A percentile compares a stretch with the other conserved stretches of the same genome.
Evolutionary conservation across 2,113 vertebrate species (phyloP).

Genomic region (Heterotilapia buettikoferi): DNA sequence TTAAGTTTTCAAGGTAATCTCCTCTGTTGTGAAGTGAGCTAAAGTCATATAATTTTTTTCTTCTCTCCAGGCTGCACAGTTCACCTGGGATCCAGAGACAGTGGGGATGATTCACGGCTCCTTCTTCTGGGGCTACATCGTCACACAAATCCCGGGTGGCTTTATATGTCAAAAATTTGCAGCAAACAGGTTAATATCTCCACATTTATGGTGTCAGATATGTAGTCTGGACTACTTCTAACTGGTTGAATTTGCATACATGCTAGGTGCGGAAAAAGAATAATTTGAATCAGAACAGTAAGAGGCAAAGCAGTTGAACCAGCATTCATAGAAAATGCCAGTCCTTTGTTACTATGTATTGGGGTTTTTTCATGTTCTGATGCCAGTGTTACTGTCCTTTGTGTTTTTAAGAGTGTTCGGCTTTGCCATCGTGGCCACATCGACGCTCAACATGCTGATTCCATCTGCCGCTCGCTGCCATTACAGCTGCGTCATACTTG

Average conservation of each 20-base stretch:
- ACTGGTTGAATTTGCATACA: neutral
- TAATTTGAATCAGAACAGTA: neutral
- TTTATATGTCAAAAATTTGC: conserved; percentile 92
- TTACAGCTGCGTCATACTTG: conserved; percentile 88
- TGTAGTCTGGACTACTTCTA: neutral
- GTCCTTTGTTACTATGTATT: neutral
- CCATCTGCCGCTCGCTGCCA: conserved; percentile 85
- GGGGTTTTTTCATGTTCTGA: neutral
- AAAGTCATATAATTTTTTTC: neutral
- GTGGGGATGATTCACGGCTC: conserved; percentile 94
- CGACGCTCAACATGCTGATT: conserved; percentile 89
- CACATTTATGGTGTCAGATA: neutral
- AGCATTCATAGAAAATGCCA: neutral
- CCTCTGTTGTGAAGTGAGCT: neutral
- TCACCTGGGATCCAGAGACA: conserved; percentile 89
- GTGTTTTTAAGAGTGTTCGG: conserved; percentile 83
- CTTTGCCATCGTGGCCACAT: conserved; percentile 91
- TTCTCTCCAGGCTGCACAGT: conserved; percentile 80
- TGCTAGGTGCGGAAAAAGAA: neutral
- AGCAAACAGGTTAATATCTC: conserved; percentile 80
- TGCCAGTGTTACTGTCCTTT: neutral
- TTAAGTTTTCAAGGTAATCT: neutral
- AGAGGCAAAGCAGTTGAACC: neutral
- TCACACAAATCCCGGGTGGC: conserved; percentile 90
- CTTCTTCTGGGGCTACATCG: conserved; percentile 95